Evolutionary conservation across 2,113 vertebrate species (phyloP), one percentile per base, ranked within the genome.

Genomic region (Rana temporaria): DNA sequence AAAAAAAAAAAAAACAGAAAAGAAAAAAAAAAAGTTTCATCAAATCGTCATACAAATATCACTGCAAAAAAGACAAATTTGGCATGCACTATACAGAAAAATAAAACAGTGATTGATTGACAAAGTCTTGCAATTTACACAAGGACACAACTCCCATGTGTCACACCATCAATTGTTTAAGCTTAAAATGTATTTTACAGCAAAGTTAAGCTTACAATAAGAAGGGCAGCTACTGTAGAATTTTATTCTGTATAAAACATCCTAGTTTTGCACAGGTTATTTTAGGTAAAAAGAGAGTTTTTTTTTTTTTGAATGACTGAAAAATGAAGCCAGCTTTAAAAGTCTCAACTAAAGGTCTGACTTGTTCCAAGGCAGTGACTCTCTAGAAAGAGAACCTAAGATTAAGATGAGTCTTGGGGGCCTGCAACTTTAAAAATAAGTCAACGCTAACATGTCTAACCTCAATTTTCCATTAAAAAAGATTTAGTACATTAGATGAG

Each of bases 1-100:
- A 65, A 79, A 84, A 85, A 22, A 82, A 55, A 74, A 48, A 65
- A 79, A 84, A 85, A 26, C 63, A 19, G 53, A 88, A 84, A 88
- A 82, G 24, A 3, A 42, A 84, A 79, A 30, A 3, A 42, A 84
- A 78, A 62, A 79, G 4, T 84, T 86, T 85, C 52, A 70, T 73
- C 12, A 79, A 64, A 18, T 26, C 76, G n/a, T 59, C 34, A 56
- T 34, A 48, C 56, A 74, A 74, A 73, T 48, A 16, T 57, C 3
- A 72, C 22, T 5, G n/a, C 26, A 79, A 60, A 75, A 59, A 26
- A 34, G 53, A 57, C 8, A 73, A 26, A 57, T 20, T 15, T 57
- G 30, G 57, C 26, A 32, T 38, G 56, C 34, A 74, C 9, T 57
- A 20, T 38, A 3, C 24, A 48, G 17, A 76, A 77, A 26, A 63